Evolutionary conservation across 2,888 invertebrate species (phyloP).

Genomic region (Sicus ferrugineus): DNA sequence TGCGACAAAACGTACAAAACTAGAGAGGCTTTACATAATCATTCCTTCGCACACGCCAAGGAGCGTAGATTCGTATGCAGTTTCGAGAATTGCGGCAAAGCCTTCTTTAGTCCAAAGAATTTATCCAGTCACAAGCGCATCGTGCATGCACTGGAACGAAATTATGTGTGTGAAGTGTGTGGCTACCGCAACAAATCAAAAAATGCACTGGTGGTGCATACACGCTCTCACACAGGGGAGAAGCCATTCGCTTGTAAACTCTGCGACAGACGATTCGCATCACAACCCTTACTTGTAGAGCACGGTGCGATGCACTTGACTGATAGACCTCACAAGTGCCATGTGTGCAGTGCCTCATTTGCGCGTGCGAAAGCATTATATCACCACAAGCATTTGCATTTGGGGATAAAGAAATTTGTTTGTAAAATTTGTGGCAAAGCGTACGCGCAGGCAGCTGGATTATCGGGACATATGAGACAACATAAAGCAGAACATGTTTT

Average conservation of each 20-base stretch:
- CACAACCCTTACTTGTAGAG: constrained; percentile 52
- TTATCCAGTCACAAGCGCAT: constrained; percentile 35
- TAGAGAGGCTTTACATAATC: constrained; percentile 49
- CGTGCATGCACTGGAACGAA: constrained; percentile 35
- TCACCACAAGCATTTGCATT: constrained; percentile 55
- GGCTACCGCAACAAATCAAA: constrained; percentile 54
- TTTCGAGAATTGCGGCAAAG: constrained; percentile 36
- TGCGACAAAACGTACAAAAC: constrained; percentile 50
- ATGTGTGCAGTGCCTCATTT: constrained; percentile 53
- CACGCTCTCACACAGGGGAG: constrained; percentile 56
- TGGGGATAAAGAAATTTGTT: constrained; percentile 56
- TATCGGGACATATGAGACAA: constrained; percentile 60
- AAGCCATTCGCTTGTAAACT: constrained; percentile 52
- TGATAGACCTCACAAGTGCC: constrained; percentile 52
- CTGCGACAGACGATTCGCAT: constrained; percentile 53
- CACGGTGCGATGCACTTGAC: constrained; percentile 58
- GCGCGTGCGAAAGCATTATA: constrained; percentile 55
- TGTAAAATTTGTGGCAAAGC: constrained; percentile 56
- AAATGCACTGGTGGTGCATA: constrained; percentile 53
- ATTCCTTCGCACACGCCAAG: constrained; percentile 46
- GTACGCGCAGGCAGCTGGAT: constrained; percentile 58
- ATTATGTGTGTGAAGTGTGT: constrained; percentile 53
- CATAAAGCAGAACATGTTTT: constrained; percentile 45
- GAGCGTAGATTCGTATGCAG: constrained; percentile 37
- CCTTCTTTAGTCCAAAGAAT: constrained; percentile 33